Conservation (phyloP, 2,113 vertebrate genomes). For the Indicator maculatus region DNA sequence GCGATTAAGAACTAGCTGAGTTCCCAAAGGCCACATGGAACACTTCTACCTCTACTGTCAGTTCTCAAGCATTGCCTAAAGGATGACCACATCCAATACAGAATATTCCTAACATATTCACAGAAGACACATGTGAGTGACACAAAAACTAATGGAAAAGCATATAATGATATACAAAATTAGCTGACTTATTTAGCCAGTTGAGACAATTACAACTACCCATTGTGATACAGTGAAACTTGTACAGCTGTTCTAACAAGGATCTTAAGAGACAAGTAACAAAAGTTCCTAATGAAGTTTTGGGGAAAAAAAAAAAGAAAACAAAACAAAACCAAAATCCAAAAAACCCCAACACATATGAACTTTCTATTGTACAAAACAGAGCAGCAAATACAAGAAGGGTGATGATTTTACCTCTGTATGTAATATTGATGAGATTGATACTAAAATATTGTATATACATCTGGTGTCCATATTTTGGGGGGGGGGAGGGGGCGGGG, state of each 20-base stretch:
- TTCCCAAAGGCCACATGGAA: neutral
- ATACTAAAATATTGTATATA: neutral
- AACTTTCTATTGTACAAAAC: neutral
- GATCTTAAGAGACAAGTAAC: neutral
- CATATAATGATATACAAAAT: neutral
- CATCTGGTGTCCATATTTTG: constrained; percentile 29
- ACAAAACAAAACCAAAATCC: too few species aligned
- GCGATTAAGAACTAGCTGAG: neutral
- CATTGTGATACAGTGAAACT: neutral
- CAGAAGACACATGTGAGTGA: neutral
- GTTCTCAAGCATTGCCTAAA: neutral
- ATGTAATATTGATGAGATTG: constrained; percentile 21
- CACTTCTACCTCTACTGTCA: neutral
- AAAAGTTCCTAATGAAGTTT: neutral
- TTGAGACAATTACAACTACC: neutral
- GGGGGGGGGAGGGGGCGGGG: accelerated
- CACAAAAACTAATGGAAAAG: neutral
- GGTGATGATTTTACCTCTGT: constrained; percentile 7
- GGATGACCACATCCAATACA: neutral
- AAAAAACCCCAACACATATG: neutral
- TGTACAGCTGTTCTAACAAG: neutral
- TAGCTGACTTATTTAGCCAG: neutral
- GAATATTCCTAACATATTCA: neutral
- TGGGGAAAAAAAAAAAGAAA: neutral
- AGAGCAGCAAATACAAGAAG: neutral